These are phyloP conservation scores for Pempheris klunzingeri DNA, from an alignment of 2,797 vertebrate genomes.

Conservation along the genomic window DNA sequence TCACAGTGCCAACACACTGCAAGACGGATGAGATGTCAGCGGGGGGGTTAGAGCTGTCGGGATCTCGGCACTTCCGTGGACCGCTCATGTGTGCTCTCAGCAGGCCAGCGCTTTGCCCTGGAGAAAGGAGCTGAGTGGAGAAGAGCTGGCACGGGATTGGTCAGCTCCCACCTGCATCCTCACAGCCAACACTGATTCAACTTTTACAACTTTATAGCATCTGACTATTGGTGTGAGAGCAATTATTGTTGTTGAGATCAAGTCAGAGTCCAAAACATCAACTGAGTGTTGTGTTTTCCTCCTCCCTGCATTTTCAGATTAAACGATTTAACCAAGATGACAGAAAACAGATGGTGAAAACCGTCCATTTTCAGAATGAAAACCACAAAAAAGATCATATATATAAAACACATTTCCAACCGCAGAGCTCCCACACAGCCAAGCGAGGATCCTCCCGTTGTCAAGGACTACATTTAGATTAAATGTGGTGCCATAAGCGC, in stretches of 20 bases:
- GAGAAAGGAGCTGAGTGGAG: slow-evolving; percentile 74
- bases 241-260: slow-evolving; percentile 5
- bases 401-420: slow-evolving; percentile 29
- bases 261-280: slow-evolving; percentile 1
- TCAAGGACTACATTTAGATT: slow-evolving; percentile 77
- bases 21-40: slow-evolving; percentile 79
- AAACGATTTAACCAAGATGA: slow-evolving; percentile 3
- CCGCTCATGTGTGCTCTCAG: slow-evolving; percentile 83
- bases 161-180: slow-evolving; percentile 68
- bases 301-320: not conserved
- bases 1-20: slow-evolving; percentile 78
- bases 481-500: slow-evolving; percentile 65
- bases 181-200: slow-evolving; percentile 37
- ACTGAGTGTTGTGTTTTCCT: slow-evolving; percentile 1
- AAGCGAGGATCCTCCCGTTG: slow-evolving; percentile 54
- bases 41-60: slow-evolving; percentile 72
- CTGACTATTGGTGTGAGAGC: slow-evolving; percentile 12
- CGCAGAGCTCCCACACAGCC: slow-evolving; percentile 33
- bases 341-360: slow-evolving; percentile 1
- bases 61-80: slow-evolving; percentile 71
- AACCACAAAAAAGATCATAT: slow-evolving; percentile 7
- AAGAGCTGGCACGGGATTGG: slow-evolving; percentile 73
- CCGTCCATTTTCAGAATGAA: slow-evolving; percentile 26
- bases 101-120: slow-evolving; percentile 74
- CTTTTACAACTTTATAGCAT: slow-evolving; percentile 57